These are phyloP conservation scores for Drosophila melanica DNA, from an alignment of 1,140 invertebrate species.

Conservation along the genomic window DNA sequence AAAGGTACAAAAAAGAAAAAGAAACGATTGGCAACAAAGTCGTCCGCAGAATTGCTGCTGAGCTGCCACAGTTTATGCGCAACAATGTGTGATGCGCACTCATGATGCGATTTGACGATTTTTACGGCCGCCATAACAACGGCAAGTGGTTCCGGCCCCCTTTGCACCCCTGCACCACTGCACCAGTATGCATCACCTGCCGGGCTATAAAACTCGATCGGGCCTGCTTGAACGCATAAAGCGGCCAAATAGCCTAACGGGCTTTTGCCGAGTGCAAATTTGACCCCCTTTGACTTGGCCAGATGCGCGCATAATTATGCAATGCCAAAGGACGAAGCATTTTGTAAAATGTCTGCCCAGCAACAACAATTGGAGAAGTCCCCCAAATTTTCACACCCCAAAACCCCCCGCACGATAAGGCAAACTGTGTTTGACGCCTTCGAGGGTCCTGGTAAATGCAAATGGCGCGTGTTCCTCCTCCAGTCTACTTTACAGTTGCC, in stretches of 20 bases:
- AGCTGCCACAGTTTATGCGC: slow-evolving; percentile 5
- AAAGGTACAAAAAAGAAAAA: slow-evolving; percentile 10
- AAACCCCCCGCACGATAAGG: slow-evolving; percentile 2
- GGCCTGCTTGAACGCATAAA: slow-evolving; percentile 33
- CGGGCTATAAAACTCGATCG: slow-evolving; percentile 56
- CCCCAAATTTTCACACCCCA: not conserved
- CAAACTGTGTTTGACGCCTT: slow-evolving; percentile 57
- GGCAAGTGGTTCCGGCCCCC: slow-evolving; percentile 25
- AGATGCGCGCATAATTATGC: slow-evolving; percentile 75
- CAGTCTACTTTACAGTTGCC: slow-evolving; percentile 50
- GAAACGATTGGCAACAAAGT: slow-evolving; percentile 37
- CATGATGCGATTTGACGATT: slow-evolving; percentile 55
- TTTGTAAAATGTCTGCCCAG: slow-evolving; percentile 17
- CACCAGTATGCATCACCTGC: slow-evolving; percentile 26
- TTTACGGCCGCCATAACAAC: slow-evolving; percentile 55
- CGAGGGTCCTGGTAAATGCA: slow-evolving; percentile 73
- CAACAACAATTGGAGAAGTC: slow-evolving; percentile 6
- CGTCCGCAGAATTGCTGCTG: not conserved
- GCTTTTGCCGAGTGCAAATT: slow-evolving; percentile 1
- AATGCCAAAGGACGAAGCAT: slow-evolving; percentile 37
- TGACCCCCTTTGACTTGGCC: slow-evolving; percentile 33
- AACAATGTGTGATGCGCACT: slow-evolving; percentile 42
- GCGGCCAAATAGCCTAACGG: slow-evolving; percentile 12
- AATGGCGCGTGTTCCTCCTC: slow-evolving; percentile 62
- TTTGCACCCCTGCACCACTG: not conserved